phyloP scores from a whole-genome alignment of 2,797 vertebrate species.

The Varecia variegata region DNA sequence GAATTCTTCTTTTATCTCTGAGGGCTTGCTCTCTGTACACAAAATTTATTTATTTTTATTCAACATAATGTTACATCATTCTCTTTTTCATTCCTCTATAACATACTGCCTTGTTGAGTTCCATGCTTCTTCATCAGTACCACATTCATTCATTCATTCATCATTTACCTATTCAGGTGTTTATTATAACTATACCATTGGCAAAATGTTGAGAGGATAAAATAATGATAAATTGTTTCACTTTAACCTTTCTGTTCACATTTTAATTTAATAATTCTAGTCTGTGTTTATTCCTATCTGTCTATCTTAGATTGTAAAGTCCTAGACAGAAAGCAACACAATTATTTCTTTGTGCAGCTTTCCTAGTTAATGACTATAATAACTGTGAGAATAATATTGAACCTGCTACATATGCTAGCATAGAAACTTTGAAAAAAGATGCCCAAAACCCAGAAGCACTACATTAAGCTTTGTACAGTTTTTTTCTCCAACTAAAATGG shows the following conservation, averaged over 20 bases:
- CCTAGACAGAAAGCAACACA: not conserved
- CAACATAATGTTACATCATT: rapidly evolving
- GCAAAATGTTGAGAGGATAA: not conserved
- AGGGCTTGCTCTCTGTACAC: not conserved
- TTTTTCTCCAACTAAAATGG: not conserved
- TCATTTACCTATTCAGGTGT: not conserved
- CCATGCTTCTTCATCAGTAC: not conserved
- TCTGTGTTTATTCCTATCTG: not conserved
- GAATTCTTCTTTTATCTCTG: not conserved
- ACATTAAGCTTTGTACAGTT: not conserved
- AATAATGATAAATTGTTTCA: not conserved
- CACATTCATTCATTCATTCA: not conserved
- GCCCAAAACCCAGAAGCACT: not conserved
- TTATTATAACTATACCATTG: not conserved
- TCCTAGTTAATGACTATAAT: not conserved
- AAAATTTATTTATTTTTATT: not conserved
- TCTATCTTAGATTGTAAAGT: not conserved
- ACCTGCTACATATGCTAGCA: not conserved
- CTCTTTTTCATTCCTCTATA: not conserved
- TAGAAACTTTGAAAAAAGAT: not conserved
- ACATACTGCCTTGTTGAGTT: not conserved
- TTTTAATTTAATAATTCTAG: slow-evolving; percentile 20
- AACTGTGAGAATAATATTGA: not conserved
- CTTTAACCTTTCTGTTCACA: not conserved
- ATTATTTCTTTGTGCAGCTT: not conserved